Conservation (phyloP, 2,113 vertebrate genomes). For the Cisticola juncidis region DNA sequence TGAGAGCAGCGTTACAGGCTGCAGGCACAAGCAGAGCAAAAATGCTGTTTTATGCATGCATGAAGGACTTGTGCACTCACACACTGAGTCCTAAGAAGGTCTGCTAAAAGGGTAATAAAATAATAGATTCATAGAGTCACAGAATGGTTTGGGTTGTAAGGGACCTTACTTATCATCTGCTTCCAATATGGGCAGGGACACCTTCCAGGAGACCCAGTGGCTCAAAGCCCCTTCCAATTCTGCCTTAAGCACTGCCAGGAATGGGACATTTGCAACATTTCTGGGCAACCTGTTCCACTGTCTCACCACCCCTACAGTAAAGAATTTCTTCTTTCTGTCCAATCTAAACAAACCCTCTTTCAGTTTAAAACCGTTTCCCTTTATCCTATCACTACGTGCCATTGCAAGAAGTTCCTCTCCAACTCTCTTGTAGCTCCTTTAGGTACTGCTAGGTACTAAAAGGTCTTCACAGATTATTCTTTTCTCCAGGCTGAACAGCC, state of each 20-base stretch:
- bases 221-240: not conserved
- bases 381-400: not conserved
- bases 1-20: not conserved
- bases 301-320: not conserved
- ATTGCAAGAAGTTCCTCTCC: not conserved
- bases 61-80: not conserved
- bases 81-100: not conserved
- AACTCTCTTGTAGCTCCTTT: not conserved
- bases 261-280: not conserved
- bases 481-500: not conserved
- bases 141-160: not conserved
- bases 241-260: not conserved
- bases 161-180: not conserved
- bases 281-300: not conserved
- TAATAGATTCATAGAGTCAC: not conserved
- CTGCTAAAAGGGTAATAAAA: not conserved
- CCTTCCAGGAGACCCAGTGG: not conserved
- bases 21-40: not conserved
- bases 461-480: not conserved
- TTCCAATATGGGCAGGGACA: not conserved
- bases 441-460: not conserved
- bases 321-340: not conserved
- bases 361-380: not conserved
- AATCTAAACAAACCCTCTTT: not conserved
- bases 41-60: not conserved